Base-by-base conservation (phyloP, 2,797 vertebrate species). In the Benthosema pterotum region DNA sequence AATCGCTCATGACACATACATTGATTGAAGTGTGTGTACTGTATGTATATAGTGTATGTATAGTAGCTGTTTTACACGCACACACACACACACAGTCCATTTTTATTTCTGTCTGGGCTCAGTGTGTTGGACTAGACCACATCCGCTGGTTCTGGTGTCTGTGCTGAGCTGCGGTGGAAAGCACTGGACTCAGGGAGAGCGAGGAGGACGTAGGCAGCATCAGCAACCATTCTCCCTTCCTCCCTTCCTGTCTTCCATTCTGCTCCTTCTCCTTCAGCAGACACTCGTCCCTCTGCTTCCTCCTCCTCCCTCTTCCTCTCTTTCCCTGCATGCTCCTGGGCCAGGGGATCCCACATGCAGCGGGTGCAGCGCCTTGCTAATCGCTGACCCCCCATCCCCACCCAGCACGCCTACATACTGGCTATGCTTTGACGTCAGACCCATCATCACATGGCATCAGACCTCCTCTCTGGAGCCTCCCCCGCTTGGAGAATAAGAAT, bases 401-500 rank as follows among this genome's bases (percentile, higher is more conserved):
- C 84, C 77, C 75, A 80, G 50, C 57, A 77, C 74, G 66, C 72
- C 52, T 54, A 67, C 87, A 53, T 80, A 47, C 60, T 14, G 72
- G 66, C 38, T 64, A 65, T 69, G 56, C 71, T 38, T 78, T 83
- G 82, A 88, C 67, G 65, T 90, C 72, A 66, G 72, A 42, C 63
- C 62, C 85, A 67, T 76, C 80, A 71, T 77, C 57, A 63, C 22
- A 59, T 75, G 80, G 78, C 82, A 80, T 58, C 55, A 54, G 72
- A 67, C 79, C 80, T 69, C 71, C 80, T 69, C 71, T 28, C 76
- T 65, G 28, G 63, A 77, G 69, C 78, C 79, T 71, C 75, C 79
- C 69, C 77, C 75, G 71, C 76, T 63, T 43, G 60, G 60, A n/a
- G n/a, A 45, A 86, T 76, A 80, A 87, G 81, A 89, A 90, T 89